phyloP scores from a whole-genome alignment of 2,797 vertebrate species.

The Sebastes nivosus region DNA sequence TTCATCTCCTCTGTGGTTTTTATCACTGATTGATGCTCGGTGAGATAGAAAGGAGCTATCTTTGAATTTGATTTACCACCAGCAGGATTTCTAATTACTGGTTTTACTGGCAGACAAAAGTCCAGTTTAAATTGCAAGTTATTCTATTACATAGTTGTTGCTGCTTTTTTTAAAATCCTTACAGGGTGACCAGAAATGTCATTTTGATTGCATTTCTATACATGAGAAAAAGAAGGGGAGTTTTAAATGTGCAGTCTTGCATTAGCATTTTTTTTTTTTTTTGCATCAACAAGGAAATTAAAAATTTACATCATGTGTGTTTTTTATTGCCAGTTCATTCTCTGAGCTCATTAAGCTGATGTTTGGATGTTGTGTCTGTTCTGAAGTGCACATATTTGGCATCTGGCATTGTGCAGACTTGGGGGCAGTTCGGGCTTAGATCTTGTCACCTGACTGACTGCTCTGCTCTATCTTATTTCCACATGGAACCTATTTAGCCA shows the following conservation, averaged over 20 bases:
- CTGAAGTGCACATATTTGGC: constrained; percentile 24
- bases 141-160: not conserved
- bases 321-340: not conserved
- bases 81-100: not conserved
- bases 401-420: constrained; percentile 44
- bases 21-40: not conserved
- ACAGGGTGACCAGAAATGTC: not conserved
- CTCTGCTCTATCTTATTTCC: constrained; percentile 53
- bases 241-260: not conserved
- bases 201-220: not conserved
- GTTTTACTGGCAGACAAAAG: not conserved
- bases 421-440: constrained; percentile 22
- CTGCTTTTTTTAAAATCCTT: not conserved
- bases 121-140: not conserved
- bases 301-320: not conserved
- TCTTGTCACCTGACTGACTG: constrained; percentile 49
- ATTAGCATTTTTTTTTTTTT: not conserved
- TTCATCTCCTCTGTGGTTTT: not conserved
- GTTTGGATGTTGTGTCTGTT: constrained; percentile 13
- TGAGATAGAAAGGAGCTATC: not conserved
- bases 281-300: not conserved
- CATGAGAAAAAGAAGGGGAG: not conserved
- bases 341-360: constrained; percentile 14
- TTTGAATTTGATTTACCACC: constrained; percentile 3
- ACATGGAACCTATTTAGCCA: constrained; percentile 51